Percentiles rank a stretch among this genome's conserved stretches.
Evolutionary conservation across 2,888 invertebrate genomes (phyloP).

Genomic region (Urechis unicinctus): DNA sequence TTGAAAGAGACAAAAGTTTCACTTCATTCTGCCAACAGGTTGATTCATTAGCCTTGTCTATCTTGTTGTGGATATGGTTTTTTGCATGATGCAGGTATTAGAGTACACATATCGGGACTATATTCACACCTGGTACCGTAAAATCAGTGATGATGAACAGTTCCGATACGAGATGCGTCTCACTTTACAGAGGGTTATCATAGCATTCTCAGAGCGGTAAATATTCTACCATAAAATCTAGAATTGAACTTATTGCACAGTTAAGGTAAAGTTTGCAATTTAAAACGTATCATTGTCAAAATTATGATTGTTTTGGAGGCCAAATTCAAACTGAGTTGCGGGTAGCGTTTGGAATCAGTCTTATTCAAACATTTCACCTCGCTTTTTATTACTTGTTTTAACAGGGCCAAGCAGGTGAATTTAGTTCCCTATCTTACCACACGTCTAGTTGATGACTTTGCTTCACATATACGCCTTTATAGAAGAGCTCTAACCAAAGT

Average conservation of each 20-base stretch:
- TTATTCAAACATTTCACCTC: too few species aligned
- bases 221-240: too few species aligned
- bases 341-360: too few species aligned
- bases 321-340: too few species aligned
- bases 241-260: too few species aligned
- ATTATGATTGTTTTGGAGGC: not conserved
- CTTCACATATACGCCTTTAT: slow-evolving; percentile 79
- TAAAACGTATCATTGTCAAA: not conserved
- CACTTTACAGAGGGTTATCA: slow-evolving; percentile 61
- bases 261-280: not conserved
- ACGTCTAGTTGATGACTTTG: slow-evolving; percentile 81
- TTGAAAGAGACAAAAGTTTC: too few species aligned
- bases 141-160: slow-evolving; percentile 63
- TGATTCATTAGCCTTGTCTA: too few species aligned
- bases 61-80: too few species aligned
- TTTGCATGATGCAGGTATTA: slow-evolving; percentile 52
- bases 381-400: too few species aligned
- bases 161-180: slow-evolving; percentile 53
- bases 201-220: slow-evolving; percentile 67
- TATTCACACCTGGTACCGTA: slow-evolving; percentile 63
- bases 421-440: slow-evolving; percentile 85
- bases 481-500: slow-evolving; percentile 62
- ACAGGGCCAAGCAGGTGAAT: slow-evolving; percentile 72
- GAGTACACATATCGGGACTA: slow-evolving; percentile 75
- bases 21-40: too few species aligned